These are phyloP conservation scores for Latrodectus geometricus DNA, from an alignment of 1,140 invertebrate genomes.

Conservation along the genomic window DNA sequence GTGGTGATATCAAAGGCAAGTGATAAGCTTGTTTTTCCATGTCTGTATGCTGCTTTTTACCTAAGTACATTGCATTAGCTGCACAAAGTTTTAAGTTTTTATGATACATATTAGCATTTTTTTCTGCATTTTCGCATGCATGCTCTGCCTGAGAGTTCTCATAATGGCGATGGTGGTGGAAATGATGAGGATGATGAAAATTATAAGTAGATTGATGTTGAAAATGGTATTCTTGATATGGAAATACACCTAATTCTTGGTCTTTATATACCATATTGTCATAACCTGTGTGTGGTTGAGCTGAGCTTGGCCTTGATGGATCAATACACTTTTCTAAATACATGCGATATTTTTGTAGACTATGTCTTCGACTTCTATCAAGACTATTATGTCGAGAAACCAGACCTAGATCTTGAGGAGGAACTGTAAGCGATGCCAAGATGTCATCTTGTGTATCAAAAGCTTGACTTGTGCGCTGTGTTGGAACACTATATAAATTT, in stretches of 20 bases:
- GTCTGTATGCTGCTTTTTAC: background rate
- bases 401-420: conserved; percentile 45
- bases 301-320: conserved; percentile 59
- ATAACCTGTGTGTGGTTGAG: conserved; percentile 33
- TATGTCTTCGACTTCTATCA: conserved; percentile 57
- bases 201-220: conserved; percentile 12
- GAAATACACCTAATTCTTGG: conserved; percentile 13
- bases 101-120: conserved; percentile 42
- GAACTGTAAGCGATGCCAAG: conserved; percentile 62
- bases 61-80: conserved; percentile 29
- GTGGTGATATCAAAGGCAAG: background rate
- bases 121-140: background rate
- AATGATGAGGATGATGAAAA: conserved; percentile 55
- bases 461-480: conserved; percentile 68
- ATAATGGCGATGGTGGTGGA: conserved; percentile 52
- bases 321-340: conserved; percentile 26
- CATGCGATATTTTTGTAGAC: conserved; percentile 35
- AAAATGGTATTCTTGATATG: conserved; percentile 33
- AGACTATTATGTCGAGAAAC: conserved; percentile 59
- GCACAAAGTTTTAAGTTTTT: conserved; percentile 42
- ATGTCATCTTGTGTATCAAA: conserved; percentile 67
- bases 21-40: background rate
- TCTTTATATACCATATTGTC: conserved; percentile 22
- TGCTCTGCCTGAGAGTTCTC: conserved; percentile 9
- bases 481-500: conserved; percentile 69